These are phyloP conservation scores for Meriones psammophilus DNA, from an alignment of 2,797 vertebrate genomes.

Conservation along the genomic window DNA sequence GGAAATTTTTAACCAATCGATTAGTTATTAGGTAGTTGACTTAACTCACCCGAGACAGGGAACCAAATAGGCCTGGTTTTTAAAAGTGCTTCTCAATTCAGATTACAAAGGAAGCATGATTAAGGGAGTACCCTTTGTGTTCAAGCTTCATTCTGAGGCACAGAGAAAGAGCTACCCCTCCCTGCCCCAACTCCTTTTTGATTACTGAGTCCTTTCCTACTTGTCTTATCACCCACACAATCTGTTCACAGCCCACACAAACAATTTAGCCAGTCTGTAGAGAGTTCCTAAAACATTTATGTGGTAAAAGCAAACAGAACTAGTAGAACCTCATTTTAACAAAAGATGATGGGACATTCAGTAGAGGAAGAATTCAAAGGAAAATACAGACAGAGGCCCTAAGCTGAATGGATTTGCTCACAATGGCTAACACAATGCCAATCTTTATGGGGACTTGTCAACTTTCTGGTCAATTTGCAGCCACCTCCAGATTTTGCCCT, in stretches of 20 bases:
- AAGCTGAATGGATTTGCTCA: slow-evolving; percentile 69
- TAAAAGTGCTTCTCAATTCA: slow-evolving; percentile 73
- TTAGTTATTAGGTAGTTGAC: slow-evolving; percentile 71
- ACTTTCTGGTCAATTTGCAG: slow-evolving; percentile 73
- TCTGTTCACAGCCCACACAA: slow-evolving; percentile 77
- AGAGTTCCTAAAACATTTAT: slow-evolving; percentile 81
- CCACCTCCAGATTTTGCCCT: slow-evolving; percentile 61
- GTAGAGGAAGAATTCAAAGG: slow-evolving; percentile 77
- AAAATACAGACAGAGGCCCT: slow-evolving; percentile 43
- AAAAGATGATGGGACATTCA: slow-evolving; percentile 74
- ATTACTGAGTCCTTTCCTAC: slow-evolving; percentile 74
- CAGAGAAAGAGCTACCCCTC: slow-evolving; percentile 59
- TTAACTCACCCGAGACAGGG: slow-evolving; percentile 72
- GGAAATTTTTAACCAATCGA: slow-evolving; percentile 77
- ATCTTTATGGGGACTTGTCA: slow-evolving; percentile 50
- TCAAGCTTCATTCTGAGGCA: slow-evolving; percentile 73
- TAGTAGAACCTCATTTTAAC: slow-evolving; percentile 73
- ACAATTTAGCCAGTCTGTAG: slow-evolving; percentile 78
- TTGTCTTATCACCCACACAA: slow-evolving; percentile 82
- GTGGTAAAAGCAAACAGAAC: slow-evolving; percentile 72
- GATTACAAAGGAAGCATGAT: slow-evolving; percentile 81
- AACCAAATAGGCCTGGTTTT: slow-evolving; percentile 71
- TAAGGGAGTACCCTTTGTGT: slow-evolving; percentile 79
- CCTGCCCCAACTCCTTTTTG: slow-evolving; percentile 28
- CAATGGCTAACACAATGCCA: slow-evolving; percentile 60